Evolutionary conservation across 2,888 invertebrate genomes (phyloP).

Genomic region (Alloplasta piceator): DNA sequence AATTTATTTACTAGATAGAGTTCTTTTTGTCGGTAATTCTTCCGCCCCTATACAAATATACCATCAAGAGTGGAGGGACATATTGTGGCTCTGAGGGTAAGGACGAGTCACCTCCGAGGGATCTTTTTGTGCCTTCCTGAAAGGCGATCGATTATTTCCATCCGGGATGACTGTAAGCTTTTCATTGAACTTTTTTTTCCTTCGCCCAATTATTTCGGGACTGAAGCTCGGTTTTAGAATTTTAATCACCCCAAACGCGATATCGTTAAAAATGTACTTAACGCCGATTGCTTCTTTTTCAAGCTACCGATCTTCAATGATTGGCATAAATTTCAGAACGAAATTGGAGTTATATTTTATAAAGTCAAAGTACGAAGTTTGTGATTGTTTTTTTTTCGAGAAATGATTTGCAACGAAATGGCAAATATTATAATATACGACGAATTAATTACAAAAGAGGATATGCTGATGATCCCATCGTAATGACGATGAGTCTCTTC

Average conservation of each 20-base stretch:
- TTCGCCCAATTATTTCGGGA: not conserved
- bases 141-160: slow-evolving; percentile 23
- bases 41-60: not conserved
- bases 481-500: slow-evolving; percentile 70
- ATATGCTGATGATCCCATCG: slow-evolving; percentile 53
- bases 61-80: slow-evolving; percentile 28
- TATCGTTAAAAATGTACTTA: too few species aligned
- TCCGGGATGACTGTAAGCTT: slow-evolving; percentile 7
- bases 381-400: too few species aligned
- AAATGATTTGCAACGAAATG: too few species aligned
- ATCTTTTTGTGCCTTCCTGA: not conserved
- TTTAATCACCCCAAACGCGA: too few species aligned
- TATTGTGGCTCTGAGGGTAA: slow-evolving; percentile 32
- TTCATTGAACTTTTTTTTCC: slow-evolving; percentile 1
- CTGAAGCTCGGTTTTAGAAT: too few species aligned
- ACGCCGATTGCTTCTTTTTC: too few species aligned
- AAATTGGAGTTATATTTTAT: too few species aligned
- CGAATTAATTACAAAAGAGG: slow-evolving; percentile 63
- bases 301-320: too few species aligned
- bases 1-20: too few species aligned
- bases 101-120: slow-evolving; percentile 15
- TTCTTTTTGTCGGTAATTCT: slow-evolving; percentile 15
- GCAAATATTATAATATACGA: not conserved
- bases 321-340: too few species aligned
- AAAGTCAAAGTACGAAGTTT: too few species aligned